phyloP scores from a whole-genome alignment of 2,888 invertebrate species.

The Orchesellides sinensis region DNA sequence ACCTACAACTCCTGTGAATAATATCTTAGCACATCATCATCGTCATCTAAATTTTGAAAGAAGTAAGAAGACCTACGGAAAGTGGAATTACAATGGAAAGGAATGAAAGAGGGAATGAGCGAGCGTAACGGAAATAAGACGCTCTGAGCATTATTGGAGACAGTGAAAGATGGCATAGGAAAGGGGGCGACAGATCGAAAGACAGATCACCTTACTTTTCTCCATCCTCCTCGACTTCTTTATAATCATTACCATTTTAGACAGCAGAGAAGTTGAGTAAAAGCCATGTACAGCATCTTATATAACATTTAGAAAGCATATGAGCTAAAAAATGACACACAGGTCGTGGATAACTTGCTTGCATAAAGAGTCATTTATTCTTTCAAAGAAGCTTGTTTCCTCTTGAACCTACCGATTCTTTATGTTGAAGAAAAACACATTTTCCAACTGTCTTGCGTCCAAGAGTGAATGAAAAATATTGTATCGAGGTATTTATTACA shows the following conservation, averaged over 20 bases:
- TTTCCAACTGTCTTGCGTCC: not conserved
- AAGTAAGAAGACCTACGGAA: not conserved
- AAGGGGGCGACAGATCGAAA: constrained; percentile 63
- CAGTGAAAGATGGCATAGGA: constrained; percentile 52
- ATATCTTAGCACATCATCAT: constrained; percentile 43
- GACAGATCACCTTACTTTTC: constrained; percentile 60
- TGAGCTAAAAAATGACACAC: no score
- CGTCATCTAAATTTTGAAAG: constrained; percentile 39
- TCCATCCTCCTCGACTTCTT: constrained; percentile 37
- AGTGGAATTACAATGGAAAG: constrained; percentile 10
- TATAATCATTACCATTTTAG: constrained; percentile 59
- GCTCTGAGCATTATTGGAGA: constrained; percentile 51
- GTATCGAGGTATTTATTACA: no score
- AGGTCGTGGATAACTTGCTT: no score
- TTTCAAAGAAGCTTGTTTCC: no score
- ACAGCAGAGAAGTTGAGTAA: constrained; percentile 30
- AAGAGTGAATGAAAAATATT: no score
- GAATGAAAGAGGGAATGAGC: constrained; percentile 5
- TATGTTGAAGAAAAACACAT: not conserved
- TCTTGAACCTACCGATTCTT: not conserved
- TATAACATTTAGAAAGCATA: no score
- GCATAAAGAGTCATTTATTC: no score
- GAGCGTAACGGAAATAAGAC: constrained; percentile 53
- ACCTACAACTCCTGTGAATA: constrained; percentile 22
- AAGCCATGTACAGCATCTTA: no score